These are phyloP conservation scores for Ctenopoma multispine DNA, from an alignment of 2,797 vertebrate species.

Conservation along the genomic window DNA sequence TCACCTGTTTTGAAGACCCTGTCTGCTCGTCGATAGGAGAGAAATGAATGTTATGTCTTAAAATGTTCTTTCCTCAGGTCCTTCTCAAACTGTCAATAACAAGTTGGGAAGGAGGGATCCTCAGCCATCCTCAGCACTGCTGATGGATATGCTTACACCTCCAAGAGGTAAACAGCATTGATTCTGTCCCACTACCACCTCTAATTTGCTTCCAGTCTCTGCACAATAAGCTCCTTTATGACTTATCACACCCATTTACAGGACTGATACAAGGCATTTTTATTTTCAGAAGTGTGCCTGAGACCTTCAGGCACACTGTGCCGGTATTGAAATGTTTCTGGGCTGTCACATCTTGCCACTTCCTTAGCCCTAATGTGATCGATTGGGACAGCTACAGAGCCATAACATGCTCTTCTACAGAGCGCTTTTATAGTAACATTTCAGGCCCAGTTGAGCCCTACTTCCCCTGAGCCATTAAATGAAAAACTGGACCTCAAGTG, in stretches of 20 bases:
- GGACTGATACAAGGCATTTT: constrained; percentile 74
- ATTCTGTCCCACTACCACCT: constrained; percentile 87
- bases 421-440: constrained; percentile 81
- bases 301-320: constrained; percentile 71
- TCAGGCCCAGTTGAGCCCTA: constrained; percentile 81
- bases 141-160: constrained; percentile 91
- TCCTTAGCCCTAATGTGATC: constrained; percentile 82
- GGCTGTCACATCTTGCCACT: constrained; percentile 80
- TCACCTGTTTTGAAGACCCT: constrained; percentile 78
- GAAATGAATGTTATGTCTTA: constrained; percentile 82
- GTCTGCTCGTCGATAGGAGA: constrained; percentile 74
- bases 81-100: constrained; percentile 85
- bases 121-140: constrained; percentile 76
- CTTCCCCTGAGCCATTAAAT: constrained; percentile 80
- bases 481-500: constrained; percentile 77
- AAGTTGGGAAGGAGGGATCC: constrained; percentile 76
- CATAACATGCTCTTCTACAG: constrained; percentile 74
- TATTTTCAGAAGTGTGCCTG: constrained; percentile 73
- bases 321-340: constrained; percentile 84
- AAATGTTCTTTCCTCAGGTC: constrained; percentile 85
- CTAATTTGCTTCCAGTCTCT: constrained; percentile 84
- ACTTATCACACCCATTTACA: constrained; percentile 88
- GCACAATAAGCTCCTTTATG: constrained; percentile 82
- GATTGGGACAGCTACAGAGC: constrained; percentile 74
- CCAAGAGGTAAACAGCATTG: constrained; percentile 89